Conservation (phyloP, 2,888 invertebrate species). For the Agrotis clavis region DNA sequence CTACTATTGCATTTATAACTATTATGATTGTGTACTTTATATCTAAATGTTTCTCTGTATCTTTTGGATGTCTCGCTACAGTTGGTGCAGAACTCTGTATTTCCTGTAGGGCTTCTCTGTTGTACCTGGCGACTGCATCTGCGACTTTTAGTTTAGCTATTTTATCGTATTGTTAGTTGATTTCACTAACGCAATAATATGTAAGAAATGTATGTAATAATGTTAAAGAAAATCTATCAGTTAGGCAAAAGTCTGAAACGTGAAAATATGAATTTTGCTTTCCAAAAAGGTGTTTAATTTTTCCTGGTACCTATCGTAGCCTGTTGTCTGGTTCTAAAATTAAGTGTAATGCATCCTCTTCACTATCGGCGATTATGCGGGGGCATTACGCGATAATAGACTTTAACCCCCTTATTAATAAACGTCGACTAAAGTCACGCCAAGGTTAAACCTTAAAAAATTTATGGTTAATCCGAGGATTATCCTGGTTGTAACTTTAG, state of each 20-base stretch:
- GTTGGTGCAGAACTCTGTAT: slow-evolving; percentile 14
- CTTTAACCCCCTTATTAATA: too few species aligned
- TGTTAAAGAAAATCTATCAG: slow-evolving; percentile 82
- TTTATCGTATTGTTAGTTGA: slow-evolving; percentile 69
- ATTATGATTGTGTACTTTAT: slow-evolving; percentile 51
- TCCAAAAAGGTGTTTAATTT: slow-evolving; percentile 69
- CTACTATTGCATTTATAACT: slow-evolving; percentile 64
- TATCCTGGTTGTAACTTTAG: too few species aligned
- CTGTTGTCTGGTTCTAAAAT: too few species aligned
- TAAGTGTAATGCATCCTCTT: too few species aligned
- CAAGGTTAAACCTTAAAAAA: too few species aligned
- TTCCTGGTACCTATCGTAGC: slow-evolving; percentile 1
- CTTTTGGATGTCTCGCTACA: slow-evolving; percentile 40
- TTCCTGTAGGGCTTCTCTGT: slow-evolving; percentile 41
- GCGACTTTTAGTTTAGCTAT: slow-evolving; percentile 54
- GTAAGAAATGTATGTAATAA: slow-evolving; percentile 74
- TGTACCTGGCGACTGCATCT: slow-evolving; percentile 31
- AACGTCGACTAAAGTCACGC: too few species aligned
- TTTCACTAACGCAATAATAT: slow-evolving; percentile 73
- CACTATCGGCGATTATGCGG: too few species aligned
- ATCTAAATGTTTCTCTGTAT: slow-evolving; percentile 56
- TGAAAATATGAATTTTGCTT: slow-evolving; percentile 87
- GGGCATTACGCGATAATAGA: too few species aligned
- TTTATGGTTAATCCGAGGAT: too few species aligned
- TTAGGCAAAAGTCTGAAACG: slow-evolving; percentile 87